Base-by-base conservation (phyloP, 2,797 vertebrate species). In the Acestrorhynchus altus region DNA sequence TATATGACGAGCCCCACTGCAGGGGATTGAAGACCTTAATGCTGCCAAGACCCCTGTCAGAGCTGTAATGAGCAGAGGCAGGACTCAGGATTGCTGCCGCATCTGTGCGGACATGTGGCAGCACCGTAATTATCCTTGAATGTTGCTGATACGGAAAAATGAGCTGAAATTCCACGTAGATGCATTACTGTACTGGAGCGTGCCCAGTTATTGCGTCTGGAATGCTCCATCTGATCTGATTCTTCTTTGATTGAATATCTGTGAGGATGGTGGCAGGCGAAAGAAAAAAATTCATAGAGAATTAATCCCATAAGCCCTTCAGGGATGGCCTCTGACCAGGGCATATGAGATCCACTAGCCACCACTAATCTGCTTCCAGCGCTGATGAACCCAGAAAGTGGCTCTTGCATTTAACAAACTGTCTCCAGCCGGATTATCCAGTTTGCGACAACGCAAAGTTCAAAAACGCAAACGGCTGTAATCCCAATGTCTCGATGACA, bases 291-390 rank as follows among this genome's bases (percentile, higher is more conserved):
- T 80, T 87, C 72, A 83, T 74, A 63, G 77, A 44, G 88, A 88
- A 91, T 92, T 94, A 94, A 94, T 94, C 92, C 91, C 70, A 92
- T 94, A 94, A 94, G 89, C 90, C 90, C 87, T 92, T 92, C 90
- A 91, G 90, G 89, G 89, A 91, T 93, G 92, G 89, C 90, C 91
- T 91, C 89, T 94, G 92, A 92, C 92, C 89, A 86, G 91, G 87
- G 89, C 91, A 90, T 92, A 93, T 93, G 92, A 94, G 91, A 92
- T 93, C 92, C 90, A 92, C 90, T 92, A 88, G 87, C 90, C 89
- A 87, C 83, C 74, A 85, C 88, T 93, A 94, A 94, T 93, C 92
- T 93, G 93, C 82, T 90, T 83, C 87, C 87, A 92, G 91, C 92
- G 90, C 88, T 90, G 89, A 92, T 92, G 90, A 92, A 91, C 89